Evolutionary conservation across 2,888 invertebrate genomes (phyloP).

Genomic region (Eurois occulta): DNA sequence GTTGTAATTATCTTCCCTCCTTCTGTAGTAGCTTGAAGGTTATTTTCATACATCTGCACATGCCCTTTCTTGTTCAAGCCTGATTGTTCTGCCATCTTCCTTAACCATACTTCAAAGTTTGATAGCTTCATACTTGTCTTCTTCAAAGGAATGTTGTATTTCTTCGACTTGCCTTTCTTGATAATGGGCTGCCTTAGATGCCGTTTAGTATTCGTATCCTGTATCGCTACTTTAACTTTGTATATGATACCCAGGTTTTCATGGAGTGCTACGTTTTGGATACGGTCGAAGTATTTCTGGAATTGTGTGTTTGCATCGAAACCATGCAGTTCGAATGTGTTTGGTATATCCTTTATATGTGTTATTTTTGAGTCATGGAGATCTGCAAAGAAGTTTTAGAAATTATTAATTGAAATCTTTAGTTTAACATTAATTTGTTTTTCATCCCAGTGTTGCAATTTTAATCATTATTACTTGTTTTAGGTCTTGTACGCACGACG

Average conservation of each 20-base stretch:
- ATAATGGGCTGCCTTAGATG: constrained; percentile 62
- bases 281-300: constrained; percentile 76
- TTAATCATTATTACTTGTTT: not conserved
- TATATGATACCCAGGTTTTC: constrained; percentile 79
- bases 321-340: constrained; percentile 77
- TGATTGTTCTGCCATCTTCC: constrained; percentile 78
- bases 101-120: constrained; percentile 80
- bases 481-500: too few species aligned
- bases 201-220: constrained; percentile 60
- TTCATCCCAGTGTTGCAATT: not conserved
- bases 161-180: constrained; percentile 78
- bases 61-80: constrained; percentile 60
- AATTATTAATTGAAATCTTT: not conserved
- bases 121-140: constrained; percentile 85
- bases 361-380: constrained; percentile 67
- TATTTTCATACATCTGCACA: constrained; percentile 59
- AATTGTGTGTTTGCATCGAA: constrained; percentile 74
- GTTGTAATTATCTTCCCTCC: constrained; percentile 67
- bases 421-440: not conserved
- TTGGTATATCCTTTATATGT: constrained; percentile 78
- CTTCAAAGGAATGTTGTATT: constrained; percentile 84
- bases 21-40: constrained; percentile 71
- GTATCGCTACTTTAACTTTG: constrained; percentile 79
- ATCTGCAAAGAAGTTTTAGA: constrained; percentile 60
- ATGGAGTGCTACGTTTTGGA: constrained; percentile 75